Evolutionary conservation across 2,888 invertebrate genomes (phyloP), one percentile per base, ranked within the genome.

Genomic region (Nemoura dubitans): DNA sequence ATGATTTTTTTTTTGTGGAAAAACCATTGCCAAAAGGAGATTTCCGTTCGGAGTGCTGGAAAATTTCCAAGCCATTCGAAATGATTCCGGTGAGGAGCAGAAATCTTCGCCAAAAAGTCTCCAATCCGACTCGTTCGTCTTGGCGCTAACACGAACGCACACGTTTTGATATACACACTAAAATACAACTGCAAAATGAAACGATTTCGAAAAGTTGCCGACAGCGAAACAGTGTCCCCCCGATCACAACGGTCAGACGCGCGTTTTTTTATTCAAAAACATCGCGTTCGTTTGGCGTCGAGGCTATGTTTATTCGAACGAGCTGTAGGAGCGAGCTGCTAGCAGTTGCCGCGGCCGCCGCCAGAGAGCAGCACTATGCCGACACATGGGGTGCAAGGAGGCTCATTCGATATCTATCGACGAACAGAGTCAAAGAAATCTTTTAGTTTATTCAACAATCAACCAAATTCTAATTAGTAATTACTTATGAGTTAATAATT

Each of bases 311-410:
- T 36, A 26, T 83, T 83, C 25, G 43, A 42, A n/a, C 27, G 83
- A 7, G 10, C 27, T n/a, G n/a, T 83, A 83, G 83, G n/a, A n/a
- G 43, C 14, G 36, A 0, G 26, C 2, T 26, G 36, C 83, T 21
- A 83, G 43, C n/a, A 83, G 83, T 83, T 36, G 42, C 42, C n/a
- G 30, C 29, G 83, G 0, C 10, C 42, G 30, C 36, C 83, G 83
- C 26, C 25, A 25, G 16, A 36, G 83, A 83, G 83, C 83, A 83
- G 83, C 83, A 83, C 43, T 14, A 10, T 25, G 36, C 36, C 43
- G 43, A 27, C 43, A 42, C 30, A 29, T 1, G 82, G 28, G 82
- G 26, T 0, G 36, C n/a, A 82, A 82, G 3, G 80, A 80, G 25
- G n/a, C n/a, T n/a, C n/a, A n/a, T n/a, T n/a, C n/a, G n/a, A n/a